Base-by-base conservation (phyloP, 2,113 vertebrate genomes). In the Myiagra hebetior region DNA sequence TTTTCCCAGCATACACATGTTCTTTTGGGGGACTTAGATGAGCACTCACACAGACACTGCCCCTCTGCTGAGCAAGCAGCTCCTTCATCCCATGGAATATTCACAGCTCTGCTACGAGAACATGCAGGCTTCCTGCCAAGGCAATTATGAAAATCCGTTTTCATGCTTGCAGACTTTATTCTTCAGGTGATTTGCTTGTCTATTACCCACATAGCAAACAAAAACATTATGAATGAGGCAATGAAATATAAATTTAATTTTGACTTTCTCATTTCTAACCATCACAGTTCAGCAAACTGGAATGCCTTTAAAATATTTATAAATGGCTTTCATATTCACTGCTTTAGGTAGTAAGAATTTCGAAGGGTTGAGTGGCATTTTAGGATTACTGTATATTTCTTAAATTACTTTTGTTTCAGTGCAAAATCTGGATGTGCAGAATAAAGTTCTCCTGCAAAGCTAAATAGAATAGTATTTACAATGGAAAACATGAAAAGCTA, bases 101-200 rank as follows among this genome's bases (percentile, higher is more conserved):
- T 88, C 68, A 74, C 64, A 77, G 76, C 28, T 82, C 83, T 67
- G n/a, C 46, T 42, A 85, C 0, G 0, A 84, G 35, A 92, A 88
- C 68, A 85, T 2, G 15, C 0, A 2, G 92, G 95, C 92, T 92
- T 81, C 77, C 80, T 96, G 95, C 95, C 95, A 97, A 91, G 35
- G 46, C 69, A 94, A 94, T 97, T 93, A 96, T 85, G 83, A 88
- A 92, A 95, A 93, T 89, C 64, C 46, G 69, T 82, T 96, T 92
- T 53, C 73, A 94, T 91, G 88, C 92, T 92, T 87, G 73, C 73
- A 82, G 69, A 92, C 41, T 94, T 92, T 46, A 96, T 93, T 96
- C 92, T 92, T 96, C 76, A 96, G 86, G 86, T 92, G 91, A 93
- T 92, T 95, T 89, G 62, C 88, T 91, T 95, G 86, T 79, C 80